Percentiles rank a stretch among this genome's conserved stretches.
Conservation (phyloP, 2,797 vertebrate species). For the Ctenopoma multispine region DNA sequence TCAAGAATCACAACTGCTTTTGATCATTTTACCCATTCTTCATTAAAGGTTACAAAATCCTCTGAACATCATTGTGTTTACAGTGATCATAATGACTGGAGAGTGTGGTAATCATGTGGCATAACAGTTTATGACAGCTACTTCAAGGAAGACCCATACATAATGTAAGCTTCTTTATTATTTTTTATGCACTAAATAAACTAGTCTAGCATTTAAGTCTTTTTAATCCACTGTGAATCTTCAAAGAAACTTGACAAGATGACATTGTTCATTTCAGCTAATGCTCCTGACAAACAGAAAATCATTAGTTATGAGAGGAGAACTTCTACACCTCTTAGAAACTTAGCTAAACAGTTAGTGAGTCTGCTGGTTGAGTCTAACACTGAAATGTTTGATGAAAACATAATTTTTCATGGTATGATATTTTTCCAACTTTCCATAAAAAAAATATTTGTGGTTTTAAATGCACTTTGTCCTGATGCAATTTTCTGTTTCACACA, state of each 20-base stretch:
- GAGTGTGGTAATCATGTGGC: slow-evolving; percentile 17
- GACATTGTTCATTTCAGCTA: neutral
- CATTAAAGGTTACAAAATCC: slow-evolving; percentile 45
- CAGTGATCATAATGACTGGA: slow-evolving; percentile 14
- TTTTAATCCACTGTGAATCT: neutral
- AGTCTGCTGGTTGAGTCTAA: neutral
- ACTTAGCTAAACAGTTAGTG: neutral
- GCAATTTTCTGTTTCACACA: too few relatives aligned
- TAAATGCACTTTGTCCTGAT: too few relatives aligned
- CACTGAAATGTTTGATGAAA: too few relatives aligned
- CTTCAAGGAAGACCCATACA: slow-evolving; percentile 12
- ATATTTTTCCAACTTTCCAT: too few relatives aligned
- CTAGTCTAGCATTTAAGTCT: neutral
- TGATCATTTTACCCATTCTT: slow-evolving; percentile 50
- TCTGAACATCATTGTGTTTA: slow-evolving; percentile 31
- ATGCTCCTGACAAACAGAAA: neutral
- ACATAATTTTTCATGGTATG: too few relatives aligned
- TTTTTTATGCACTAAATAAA: neutral
- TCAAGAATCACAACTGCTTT: slow-evolving; percentile 58
- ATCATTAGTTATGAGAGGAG: neutral
- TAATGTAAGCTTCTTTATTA: slow-evolving; percentile 4
- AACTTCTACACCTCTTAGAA: neutral
- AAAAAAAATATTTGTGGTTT: too few relatives aligned
- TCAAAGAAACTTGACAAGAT: neutral
- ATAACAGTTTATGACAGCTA: slow-evolving; percentile 29